Conservation (phyloP, 2,797 vertebrate genomes). For the Enteromius anoplus region DNA sequence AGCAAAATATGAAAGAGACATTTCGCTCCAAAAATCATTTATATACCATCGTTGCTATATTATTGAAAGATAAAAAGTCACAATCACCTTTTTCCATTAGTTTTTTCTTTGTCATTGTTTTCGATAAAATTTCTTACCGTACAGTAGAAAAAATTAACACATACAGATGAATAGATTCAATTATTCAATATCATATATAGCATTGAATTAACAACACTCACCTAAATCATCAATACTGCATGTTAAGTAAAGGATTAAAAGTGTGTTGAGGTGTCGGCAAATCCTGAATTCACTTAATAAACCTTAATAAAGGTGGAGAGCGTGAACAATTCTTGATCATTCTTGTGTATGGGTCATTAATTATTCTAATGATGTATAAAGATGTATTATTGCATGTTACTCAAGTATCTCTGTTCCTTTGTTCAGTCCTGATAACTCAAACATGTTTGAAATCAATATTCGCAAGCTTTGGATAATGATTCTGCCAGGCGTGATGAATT, state of each 20-base stretch:
- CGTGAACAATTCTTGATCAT: slow-evolving; percentile 5
- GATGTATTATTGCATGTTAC: slow-evolving; percentile 15
- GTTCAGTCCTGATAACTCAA: slow-evolving; percentile 17
- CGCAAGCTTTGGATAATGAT: slow-evolving; percentile 39
- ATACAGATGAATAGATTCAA: background rate
- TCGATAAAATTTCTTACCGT: background rate
- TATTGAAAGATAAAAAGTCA: background rate
- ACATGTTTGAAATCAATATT: slow-evolving; percentile 48
- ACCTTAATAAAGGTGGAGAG: background rate
- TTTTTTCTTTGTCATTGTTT: background rate
- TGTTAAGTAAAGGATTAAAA: background rate
- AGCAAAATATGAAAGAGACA: background rate
- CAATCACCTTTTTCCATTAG: background rate
- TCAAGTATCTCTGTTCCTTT: slow-evolving; percentile 21
- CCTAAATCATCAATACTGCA: background rate
- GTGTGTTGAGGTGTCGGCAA: background rate
- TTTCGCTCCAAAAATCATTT: background rate
- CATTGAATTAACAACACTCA: background rate
- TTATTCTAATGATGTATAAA: slow-evolving; percentile 27
- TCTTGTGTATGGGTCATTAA: slow-evolving; percentile 11
- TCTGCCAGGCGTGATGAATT: slow-evolving; percentile 37
- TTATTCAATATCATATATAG: background rate
- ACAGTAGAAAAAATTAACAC: background rate
- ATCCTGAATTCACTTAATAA: slow-evolving; percentile 1
- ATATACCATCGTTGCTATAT: background rate